Evolutionary conservation across 2,113 vertebrate genomes (phyloP).

Genomic region (Coreoperca whiteheadi): DNA sequence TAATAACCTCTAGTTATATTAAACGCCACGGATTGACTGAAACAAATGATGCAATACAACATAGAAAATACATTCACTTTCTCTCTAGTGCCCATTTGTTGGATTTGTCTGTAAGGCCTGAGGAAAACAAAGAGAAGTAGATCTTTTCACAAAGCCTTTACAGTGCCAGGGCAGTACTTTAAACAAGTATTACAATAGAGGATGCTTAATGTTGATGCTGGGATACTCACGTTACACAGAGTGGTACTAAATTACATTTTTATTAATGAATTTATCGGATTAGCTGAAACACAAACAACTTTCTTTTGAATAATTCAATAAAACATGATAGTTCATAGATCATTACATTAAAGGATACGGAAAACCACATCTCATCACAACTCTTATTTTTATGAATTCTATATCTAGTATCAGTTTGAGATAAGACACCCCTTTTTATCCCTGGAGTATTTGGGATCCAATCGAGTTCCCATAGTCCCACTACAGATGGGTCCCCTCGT

Average conservation of each 20-base stretch:
- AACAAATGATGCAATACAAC: conserved; percentile 52
- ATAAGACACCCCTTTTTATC: not conserved
- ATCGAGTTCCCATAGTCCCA: not conserved
- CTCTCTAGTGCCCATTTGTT: conserved; percentile 22
- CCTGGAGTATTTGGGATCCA: not conserved
- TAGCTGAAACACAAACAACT: not conserved
- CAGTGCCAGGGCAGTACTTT: not conserved
- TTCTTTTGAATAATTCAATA: not conserved
- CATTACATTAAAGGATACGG: not conserved
- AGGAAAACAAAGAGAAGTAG: conserved; percentile 11
- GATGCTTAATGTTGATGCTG: not conserved
- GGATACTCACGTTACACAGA: not conserved
- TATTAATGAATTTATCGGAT: not conserved
- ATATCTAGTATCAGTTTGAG: not conserved
- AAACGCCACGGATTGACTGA: conserved; percentile 40
- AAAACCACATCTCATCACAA: not conserved
- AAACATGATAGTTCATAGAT: not conserved
- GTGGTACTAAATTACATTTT: not conserved
- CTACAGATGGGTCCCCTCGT: conserved; percentile 14
- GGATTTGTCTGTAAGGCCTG: conserved; percentile 25
- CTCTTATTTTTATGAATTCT: not conserved
- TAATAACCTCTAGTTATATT: conserved; percentile 66
- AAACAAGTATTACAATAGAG: not conserved
- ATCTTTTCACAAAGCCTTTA: conserved; percentile 26
- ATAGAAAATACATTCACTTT: conserved; percentile 32